Percentiles rank a stretch among this genome's conserved stretches.
These are phyloP conservation scores for Pachypanchax playfairii DNA, from an alignment of 2,113 vertebrate genomes.

Conservation along the genomic window DNA sequence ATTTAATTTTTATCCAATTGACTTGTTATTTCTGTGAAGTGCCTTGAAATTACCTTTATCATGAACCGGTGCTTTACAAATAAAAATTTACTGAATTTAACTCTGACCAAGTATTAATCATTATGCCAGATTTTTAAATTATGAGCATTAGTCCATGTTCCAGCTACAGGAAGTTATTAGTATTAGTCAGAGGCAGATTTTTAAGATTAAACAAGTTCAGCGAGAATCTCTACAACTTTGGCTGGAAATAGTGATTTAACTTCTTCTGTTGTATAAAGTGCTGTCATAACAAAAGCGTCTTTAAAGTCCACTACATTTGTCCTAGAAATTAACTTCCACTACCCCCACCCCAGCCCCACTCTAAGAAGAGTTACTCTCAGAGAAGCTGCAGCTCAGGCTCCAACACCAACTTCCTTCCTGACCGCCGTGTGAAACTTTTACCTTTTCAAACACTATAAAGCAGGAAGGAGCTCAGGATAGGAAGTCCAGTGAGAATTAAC, in stretches of 20 bases:
- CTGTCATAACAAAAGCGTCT: not conserved
- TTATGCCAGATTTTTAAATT: too few relatives aligned
- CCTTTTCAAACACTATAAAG: not conserved
- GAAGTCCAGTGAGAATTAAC: not conserved
- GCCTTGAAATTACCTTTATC: too few relatives aligned
- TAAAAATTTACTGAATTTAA: too few relatives aligned
- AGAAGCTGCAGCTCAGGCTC: not conserved
- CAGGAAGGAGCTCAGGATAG: not conserved
- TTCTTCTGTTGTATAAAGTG: not conserved
- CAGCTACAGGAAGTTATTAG: not conserved
- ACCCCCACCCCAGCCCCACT: not conserved
- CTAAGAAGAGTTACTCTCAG: not conserved
- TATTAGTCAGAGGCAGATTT: not conserved
- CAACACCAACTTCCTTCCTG: slow-evolving; percentile 12
- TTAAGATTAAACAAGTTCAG: too few relatives aligned
- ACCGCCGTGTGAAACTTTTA: not conserved
- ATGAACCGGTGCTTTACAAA: too few relatives aligned
- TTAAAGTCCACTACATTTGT: slow-evolving; percentile 4
- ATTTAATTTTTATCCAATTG: too few relatives aligned
- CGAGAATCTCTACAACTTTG: not conserved
- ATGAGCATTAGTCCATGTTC: not conserved
- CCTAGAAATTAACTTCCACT: slow-evolving; percentile 4
- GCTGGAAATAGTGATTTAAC: not conserved
- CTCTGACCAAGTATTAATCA: too few relatives aligned
- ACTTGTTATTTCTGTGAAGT: too few relatives aligned